These are phyloP conservation scores for Scaptomyza reducta DNA, from an alignment of 2,888 invertebrate species.

Conservation along the genomic window DNA sequence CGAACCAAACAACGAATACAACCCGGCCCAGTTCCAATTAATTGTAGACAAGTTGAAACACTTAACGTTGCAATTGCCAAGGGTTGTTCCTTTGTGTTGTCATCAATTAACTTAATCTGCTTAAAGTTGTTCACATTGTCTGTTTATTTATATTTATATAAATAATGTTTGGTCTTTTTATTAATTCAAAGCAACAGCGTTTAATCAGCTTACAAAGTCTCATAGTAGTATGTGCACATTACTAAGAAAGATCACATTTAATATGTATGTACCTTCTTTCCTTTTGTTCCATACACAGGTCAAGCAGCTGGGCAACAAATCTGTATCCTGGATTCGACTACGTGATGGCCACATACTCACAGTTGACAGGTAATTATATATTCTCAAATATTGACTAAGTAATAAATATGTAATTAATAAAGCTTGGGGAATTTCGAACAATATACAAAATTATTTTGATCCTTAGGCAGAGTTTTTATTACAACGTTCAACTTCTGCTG, in stretches of 20 bases:
- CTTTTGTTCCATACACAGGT: constrained; percentile 85
- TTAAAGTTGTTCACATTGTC: not conserved
- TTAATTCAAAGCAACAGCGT: not conserved
- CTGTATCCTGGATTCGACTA: constrained; percentile 95
- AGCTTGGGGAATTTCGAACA: not conserved
- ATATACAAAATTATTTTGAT: not conserved
- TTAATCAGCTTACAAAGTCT: too few relatives aligned
- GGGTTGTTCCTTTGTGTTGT: not conserved
- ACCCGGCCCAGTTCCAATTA: not conserved
- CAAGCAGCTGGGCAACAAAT: constrained; percentile 95
- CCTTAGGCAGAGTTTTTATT: not conserved
- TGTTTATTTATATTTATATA: not conserved
- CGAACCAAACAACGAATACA: not conserved
- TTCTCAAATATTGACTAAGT: constrained; percentile 15
- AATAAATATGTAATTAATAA: not conserved
- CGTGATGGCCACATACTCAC: constrained; percentile 96
- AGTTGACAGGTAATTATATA: constrained; percentile 89
- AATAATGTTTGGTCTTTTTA: not conserved
- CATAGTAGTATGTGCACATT: too few relatives aligned
- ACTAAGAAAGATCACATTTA: too few relatives aligned
- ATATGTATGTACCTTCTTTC: not conserved
- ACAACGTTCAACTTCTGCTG: not conserved
- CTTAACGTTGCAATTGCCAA: not conserved
- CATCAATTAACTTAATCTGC: constrained; percentile 8
- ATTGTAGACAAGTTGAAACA: constrained; percentile 10